These are phyloP conservation scores for Gallinago paraguaiae DNA, from an alignment of 2,113 vertebrate genomes.

Conservation along the genomic window DNA sequence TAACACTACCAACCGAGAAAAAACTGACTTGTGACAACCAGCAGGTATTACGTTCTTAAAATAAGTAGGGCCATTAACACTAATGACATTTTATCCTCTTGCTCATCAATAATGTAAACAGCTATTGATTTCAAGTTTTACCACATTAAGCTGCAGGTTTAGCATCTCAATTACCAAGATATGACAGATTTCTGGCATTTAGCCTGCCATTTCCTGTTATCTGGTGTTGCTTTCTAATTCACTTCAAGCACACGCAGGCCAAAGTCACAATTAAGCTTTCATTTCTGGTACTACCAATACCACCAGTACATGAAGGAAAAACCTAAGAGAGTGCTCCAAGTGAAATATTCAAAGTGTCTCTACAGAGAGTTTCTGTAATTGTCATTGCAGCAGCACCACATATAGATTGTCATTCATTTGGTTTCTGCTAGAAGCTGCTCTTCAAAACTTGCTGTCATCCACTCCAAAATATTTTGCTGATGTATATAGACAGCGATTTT, in stretches of 20 bases:
- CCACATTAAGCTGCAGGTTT: constrained; percentile 36
- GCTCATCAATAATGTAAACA: constrained; percentile 65
- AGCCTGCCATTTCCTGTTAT: not conserved
- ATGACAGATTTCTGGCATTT: constrained; percentile 28
- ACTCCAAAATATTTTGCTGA: not conserved
- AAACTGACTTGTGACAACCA: constrained; percentile 54
- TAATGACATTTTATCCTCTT: constrained; percentile 64
- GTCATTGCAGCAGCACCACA: not conserved
- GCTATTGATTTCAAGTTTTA: constrained; percentile 60
- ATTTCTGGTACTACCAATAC: not conserved
- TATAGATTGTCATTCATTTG: not conserved
- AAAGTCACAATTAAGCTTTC: not conserved
- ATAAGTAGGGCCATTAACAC: constrained; percentile 47
- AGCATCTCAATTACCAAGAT: constrained; percentile 32
- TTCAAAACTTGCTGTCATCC: not conserved
- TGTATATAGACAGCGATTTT: not conserved
- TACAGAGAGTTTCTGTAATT: not conserved
- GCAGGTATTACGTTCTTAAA: constrained; percentile 59
- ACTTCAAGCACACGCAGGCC: not conserved
- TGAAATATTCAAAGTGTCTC: not conserved
- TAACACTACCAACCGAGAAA: constrained; percentile 25
- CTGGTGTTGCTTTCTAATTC: not conserved
- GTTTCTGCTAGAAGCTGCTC: not conserved
- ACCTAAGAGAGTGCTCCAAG: not conserved
- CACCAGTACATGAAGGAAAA: not conserved